phyloP scores from a whole-genome alignment of 23 tunicate species.

The Phallusia fumigata region DNA sequence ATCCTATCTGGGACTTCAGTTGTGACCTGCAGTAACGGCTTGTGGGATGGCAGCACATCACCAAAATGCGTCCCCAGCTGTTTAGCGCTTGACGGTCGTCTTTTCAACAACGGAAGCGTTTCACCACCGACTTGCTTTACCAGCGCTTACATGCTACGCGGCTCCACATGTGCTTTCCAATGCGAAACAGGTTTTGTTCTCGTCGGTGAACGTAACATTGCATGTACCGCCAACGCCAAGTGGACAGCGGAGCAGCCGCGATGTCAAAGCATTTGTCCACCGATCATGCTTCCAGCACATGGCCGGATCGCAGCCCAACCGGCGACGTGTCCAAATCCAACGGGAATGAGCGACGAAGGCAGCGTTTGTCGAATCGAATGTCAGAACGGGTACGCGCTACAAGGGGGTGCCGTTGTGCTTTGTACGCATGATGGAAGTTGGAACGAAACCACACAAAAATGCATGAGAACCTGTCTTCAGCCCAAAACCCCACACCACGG shows the following conservation, averaged over 20 bases:
- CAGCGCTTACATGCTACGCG: constrained; percentile 20
- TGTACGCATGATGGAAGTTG: constrained; percentile 30
- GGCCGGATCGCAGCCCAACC: background rate
- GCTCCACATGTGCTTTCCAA: constrained; percentile 22
- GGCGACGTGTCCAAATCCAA: constrained; percentile 3
- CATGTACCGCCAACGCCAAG: constrained; percentile 20
- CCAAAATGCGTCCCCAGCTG: constrained; percentile 28
- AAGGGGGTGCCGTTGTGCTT: background rate
- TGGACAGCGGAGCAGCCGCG: constrained; percentile 35
- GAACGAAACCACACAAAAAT: constrained; percentile 13
- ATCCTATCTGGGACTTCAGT: background rate
- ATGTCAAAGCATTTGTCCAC: constrained; percentile 20
- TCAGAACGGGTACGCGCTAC: constrained; percentile 19
- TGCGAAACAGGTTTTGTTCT: constrained; percentile 11
- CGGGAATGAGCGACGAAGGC: constrained; percentile 18
- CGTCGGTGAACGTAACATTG: constrained; percentile 26
- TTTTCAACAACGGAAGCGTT: background rate
- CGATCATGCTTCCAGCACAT: background rate
- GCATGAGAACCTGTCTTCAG: constrained; percentile 15
- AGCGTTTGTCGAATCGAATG: constrained; percentile 28
- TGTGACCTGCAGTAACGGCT: constrained; percentile 25
- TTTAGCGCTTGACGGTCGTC: constrained; percentile 2
- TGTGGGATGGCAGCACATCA: constrained; percentile 10
- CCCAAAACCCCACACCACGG: constrained; percentile 23
- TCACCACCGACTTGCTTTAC: constrained; percentile 24